Evolutionary conservation across 1,140 invertebrate genomes (phyloP), one percentile per base, ranked within the genome.

Genomic region (Eufriesea mexicana): DNA sequence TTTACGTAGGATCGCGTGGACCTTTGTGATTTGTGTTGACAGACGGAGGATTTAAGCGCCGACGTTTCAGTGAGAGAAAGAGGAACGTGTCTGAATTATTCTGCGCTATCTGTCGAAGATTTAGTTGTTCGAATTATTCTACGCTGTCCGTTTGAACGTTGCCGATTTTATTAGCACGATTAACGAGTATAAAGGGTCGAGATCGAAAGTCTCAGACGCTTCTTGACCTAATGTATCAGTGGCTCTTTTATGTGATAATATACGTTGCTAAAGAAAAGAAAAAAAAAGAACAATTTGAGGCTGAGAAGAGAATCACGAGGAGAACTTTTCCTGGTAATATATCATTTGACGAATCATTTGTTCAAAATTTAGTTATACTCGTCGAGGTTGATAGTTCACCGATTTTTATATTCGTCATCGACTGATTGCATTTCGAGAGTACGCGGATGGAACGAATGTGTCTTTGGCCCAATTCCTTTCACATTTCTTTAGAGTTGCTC

Each of bases 181-280:
- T 18, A 28, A 61, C 49, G 42, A 62, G 68, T 47, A 45, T 16
- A 62, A 54, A 72, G 57, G 28, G 47, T 62, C 23, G 16, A 57
- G 49, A 5, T 59, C 23, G 42, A 62, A 35, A 25, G 45, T 55
- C 25, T 28, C 25, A 2, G 10, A 55, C 8, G 42, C 20, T 73
- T 73, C 54, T 73, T 54, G 23, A 73, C 51, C 9, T 70, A 14
- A 25, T 10, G 35, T 45, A n/a, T 12, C 28, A 64, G 5, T 25
- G 23, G 18, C 18, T 18, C 54, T 64, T 73, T 64, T 51, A 64
- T 54, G n/a, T 16, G 47, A 79, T 70, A 35, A 68, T 28, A 47
- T 25, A 42, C n/a, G 5, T 35, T 70, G 14, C 61, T 68, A 9
- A 12, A n/a, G 35, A 35, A 35, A 35, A 35, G 4, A 35, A 35